Percentiles rank a stretch among this genome's conserved stretches.
Evolutionary conservation across 2,113 vertebrate genomes (phyloP).

Genomic region (Macquaria australasica): DNA sequence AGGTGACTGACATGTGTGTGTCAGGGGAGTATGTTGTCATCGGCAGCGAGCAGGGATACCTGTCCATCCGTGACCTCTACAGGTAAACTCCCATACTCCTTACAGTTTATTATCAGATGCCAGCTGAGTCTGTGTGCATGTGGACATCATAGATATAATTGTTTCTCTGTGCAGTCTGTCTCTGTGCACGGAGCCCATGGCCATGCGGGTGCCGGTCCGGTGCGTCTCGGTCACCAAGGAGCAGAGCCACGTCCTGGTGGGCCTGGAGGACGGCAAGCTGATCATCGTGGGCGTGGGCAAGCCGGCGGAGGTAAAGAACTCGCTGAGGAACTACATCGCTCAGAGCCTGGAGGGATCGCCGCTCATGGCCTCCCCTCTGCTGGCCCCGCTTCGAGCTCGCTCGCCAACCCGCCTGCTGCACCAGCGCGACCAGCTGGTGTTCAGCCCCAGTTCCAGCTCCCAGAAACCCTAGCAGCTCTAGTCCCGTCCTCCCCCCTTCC

Average conservation of each 20-base stretch:
- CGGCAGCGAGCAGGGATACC: constrained; percentile 94
- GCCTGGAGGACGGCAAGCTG: constrained; percentile 96
- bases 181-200: constrained; percentile 89
- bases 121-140: too few relatives aligned
- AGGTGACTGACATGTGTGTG: constrained; percentile 94
- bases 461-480: constrained; percentile 53
- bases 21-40: constrained; percentile 91
- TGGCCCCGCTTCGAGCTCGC: constrained; percentile 86
- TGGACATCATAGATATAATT: not conserved
- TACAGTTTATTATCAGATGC: not conserved
- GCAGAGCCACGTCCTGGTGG: constrained; percentile 93
- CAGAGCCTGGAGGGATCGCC: constrained; percentile 88
- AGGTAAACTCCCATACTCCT: constrained; percentile 85
- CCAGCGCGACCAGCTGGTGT: constrained; percentile 87
- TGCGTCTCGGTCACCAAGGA: constrained; percentile 96
- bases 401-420: constrained; percentile 88
- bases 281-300: constrained; percentile 97
- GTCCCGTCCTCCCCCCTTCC: not conserved
- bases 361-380: constrained; percentile 85
- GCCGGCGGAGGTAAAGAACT: constrained; percentile 96
- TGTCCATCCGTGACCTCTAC: constrained; percentile 94
- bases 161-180: constrained; percentile 83
- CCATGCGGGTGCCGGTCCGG: constrained; percentile 92
- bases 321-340: constrained; percentile 89
- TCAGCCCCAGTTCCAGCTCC: constrained; percentile 78